A percentile compares a stretch with the other conserved stretches of the same genome.
Conservation (phyloP, 1,140 invertebrate species). For the Drosophila kanapiae region DNA sequence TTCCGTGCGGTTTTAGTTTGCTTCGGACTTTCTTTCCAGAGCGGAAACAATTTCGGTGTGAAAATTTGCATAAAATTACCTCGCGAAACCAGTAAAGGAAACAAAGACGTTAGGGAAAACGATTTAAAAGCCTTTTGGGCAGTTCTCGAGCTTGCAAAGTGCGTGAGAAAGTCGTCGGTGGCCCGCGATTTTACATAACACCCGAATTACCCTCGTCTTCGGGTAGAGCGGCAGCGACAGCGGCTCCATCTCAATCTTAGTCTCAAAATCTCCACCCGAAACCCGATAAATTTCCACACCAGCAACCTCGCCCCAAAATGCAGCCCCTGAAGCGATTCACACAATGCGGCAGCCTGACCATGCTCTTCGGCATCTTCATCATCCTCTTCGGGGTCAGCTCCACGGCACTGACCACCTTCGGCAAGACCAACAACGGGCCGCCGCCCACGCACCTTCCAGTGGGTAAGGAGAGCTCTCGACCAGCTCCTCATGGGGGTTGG, state of each 20-base stretch:
- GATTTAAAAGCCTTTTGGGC: constrained; percentile 45
- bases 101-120: constrained; percentile 16
- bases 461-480: constrained; percentile 75
- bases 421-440: constrained; percentile 88
- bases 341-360: constrained; percentile 84
- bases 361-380: constrained; percentile 84
- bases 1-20: constrained; percentile 50
- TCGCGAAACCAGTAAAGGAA: constrained; percentile 11
- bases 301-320: constrained; percentile 56
- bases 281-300: constrained; percentile 14
- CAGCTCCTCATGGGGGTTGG: constrained; percentile 7
- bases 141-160: constrained; percentile 45
- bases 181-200: constrained; percentile 55
- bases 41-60: constrained; percentile 55
- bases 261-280: constrained; percentile 10
- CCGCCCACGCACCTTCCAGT: constrained; percentile 87
- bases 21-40: constrained; percentile 25
- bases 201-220: constrained; percentile 6
- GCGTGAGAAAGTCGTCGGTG: constrained; percentile 44
- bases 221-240: neutral
- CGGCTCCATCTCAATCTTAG: constrained; percentile 2
- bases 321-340: constrained; percentile 84
- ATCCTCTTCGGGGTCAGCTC: constrained; percentile 85
- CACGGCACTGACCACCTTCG: constrained; percentile 89
- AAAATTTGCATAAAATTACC: constrained; percentile 60